Percentiles rank a stretch among this genome's conserved stretches.
These are phyloP conservation scores for Stenoptilia bipunctidactyla DNA, from an alignment of 2,888 invertebrate species.

Conservation along the genomic window DNA sequence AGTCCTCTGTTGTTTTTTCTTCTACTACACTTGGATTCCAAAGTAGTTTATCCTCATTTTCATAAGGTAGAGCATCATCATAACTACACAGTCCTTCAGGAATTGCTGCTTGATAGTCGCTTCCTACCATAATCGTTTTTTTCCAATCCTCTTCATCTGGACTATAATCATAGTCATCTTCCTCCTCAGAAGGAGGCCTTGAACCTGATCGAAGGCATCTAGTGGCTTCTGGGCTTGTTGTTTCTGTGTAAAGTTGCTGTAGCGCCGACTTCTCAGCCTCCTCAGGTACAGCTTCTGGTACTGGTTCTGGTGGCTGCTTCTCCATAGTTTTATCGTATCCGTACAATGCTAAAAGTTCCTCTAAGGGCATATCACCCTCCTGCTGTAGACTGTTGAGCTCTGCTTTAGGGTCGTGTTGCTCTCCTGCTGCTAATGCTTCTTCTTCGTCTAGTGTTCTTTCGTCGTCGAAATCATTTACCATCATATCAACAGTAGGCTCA, in stretches of 20 bases:
- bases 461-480: constrained; percentile 98
- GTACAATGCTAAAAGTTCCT: constrained; percentile 92
- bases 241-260: constrained; percentile 52
- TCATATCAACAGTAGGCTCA: constrained; percentile 95
- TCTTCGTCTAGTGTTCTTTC: constrained; percentile 97
- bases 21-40: constrained; percentile 90
- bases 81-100: constrained; percentile 93
- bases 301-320: constrained; percentile 38
- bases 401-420: constrained; percentile 85
- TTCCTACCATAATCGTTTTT: constrained; percentile 96
- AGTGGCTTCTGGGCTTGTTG: constrained; percentile 50
- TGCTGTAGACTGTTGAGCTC: constrained; percentile 91
- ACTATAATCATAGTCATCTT: constrained; percentile 85
- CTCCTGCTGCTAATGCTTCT: constrained; percentile 92
- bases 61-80: constrained; percentile 93
- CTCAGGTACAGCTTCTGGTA: constrained; percentile 42
- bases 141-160: constrained; percentile 91
- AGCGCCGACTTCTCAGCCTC: constrained; percentile 61
- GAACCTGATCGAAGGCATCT: constrained; percentile 73
- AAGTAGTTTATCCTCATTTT: constrained; percentile 93
- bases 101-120: constrained; percentile 93
- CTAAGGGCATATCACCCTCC: constrained; percentile 97
- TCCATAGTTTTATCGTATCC: constrained; percentile 74
- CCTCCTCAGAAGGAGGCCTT: constrained; percentile 83
- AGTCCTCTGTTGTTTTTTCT: constrained; percentile 82